Percentiles rank a stretch among this genome's conserved stretches.
phyloP scores from a whole-genome alignment of 2,797 vertebrate species.

The Benthosema pterotum region DNA sequence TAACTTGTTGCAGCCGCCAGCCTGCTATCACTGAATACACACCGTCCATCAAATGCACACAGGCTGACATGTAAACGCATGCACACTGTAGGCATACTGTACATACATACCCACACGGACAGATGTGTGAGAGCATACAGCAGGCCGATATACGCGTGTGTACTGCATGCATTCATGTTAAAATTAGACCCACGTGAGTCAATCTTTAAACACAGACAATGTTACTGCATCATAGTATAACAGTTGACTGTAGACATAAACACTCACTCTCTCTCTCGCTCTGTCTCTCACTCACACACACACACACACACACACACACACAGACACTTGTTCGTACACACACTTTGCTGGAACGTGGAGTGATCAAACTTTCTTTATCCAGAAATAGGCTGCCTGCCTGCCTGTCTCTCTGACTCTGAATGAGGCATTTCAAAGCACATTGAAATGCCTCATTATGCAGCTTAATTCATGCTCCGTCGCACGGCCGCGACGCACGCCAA shows the following conservation, averaged over 20 bases:
- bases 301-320: neutral
- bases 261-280: no score
- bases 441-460: conserved; percentile 26
- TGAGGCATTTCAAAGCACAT: conserved; percentile 51
- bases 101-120: neutral
- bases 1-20: conserved; percentile 37
- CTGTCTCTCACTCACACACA: neutral
- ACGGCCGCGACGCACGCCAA: no score
- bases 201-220: no score
- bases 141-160: neutral
- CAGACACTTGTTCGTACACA: no score
- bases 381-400: conserved; percentile 48
- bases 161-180: no score
- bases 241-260: no score
- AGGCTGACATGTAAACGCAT: neutral
- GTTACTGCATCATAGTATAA: no score
- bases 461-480: no score
- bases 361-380: conserved; percentile 40
- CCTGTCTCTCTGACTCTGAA: conserved; percentile 44
- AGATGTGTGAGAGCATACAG: neutral
- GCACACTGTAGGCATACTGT: neutral
- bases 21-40: conserved; percentile 51
- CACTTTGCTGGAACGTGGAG: conserved; percentile 34
- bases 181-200: no score
- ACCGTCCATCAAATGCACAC: conserved; percentile 24